phyloP scores from a whole-genome alignment of 2,113 vertebrate genomes.

The Heterotilapia buettikoferi region DNA sequence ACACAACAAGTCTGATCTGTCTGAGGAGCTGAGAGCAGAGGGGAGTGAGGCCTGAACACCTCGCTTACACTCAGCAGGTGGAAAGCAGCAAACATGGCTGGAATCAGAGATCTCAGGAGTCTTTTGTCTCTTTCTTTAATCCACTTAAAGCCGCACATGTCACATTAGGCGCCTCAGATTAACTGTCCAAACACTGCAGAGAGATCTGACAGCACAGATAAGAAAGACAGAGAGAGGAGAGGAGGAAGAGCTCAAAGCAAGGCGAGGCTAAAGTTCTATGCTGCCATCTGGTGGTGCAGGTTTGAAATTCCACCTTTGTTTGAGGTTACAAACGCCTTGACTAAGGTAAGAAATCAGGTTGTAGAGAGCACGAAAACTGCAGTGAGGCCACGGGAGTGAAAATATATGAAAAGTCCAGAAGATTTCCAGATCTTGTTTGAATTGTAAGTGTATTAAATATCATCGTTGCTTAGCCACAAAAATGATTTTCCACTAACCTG shows the following conservation, averaged over 20 bases:
- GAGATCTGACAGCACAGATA: neutral
- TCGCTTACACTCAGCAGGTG: neutral
- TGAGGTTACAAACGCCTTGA: neutral
- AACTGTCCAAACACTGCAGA: neutral
- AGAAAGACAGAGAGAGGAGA: neutral
- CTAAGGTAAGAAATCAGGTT: neutral
- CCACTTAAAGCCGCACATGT: neutral
- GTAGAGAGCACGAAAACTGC: neutral
- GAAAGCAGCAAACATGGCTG: neutral
- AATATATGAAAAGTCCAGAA: neutral
- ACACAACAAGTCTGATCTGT: neutral
- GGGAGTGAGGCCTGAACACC: neutral
- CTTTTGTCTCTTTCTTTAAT: neutral
- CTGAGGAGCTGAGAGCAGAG: neutral
- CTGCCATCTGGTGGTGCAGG: slow-evolving; percentile 46
- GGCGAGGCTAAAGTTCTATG: neutral
- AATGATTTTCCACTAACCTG: neutral
- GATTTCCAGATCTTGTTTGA: neutral
- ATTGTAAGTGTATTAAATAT: neutral
- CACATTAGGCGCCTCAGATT: neutral
- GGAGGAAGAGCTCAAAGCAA: neutral
- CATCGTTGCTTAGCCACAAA: neutral
- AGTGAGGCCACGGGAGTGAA: neutral
- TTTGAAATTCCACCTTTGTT: neutral
- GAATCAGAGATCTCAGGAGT: neutral